Evolutionary conservation across 64 coral and sea anemone genomes (phyloP).

Genomic region (Stylophora pistillata): DNA sequence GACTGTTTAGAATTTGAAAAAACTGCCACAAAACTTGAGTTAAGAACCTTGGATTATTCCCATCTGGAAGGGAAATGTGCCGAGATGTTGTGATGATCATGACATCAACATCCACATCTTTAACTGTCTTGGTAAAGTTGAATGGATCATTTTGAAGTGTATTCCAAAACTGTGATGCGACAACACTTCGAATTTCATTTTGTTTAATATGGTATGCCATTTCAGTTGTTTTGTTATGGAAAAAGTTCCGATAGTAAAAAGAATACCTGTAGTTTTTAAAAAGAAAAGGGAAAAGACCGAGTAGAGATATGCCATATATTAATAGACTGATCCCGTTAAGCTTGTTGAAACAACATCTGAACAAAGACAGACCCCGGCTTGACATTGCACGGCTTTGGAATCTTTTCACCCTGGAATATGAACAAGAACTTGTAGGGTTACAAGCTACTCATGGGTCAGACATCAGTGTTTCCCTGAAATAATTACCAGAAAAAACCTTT

Average conservation of each 20-base stretch:
- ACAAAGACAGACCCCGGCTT: neutral
- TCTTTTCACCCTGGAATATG: no score
- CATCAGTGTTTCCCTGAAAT: no score
- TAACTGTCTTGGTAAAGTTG: neutral
- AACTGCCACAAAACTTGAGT: conserved; percentile 77
- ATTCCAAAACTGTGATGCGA: conserved; percentile 9
- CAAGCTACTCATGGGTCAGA: no score
- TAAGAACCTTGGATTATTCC: conserved; percentile 58
- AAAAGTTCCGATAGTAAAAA: conserved; percentile 27
- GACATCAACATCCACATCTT: conserved; percentile 38
- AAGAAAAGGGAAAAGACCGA: neutral
- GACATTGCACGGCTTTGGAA: neutral
- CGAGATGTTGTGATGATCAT: conserved; percentile 48
- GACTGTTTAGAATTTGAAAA: conserved; percentile 26
- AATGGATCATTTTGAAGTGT: neutral
- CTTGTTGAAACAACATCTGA: neutral
- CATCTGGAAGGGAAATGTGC: neutral
- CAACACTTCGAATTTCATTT: neutral
- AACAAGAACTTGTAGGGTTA: no score
- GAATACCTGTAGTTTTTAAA: conserved; percentile 36
- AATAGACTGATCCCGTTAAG: neutral
- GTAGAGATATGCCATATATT: conserved; percentile 2
- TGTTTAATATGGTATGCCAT: conserved; percentile 43
- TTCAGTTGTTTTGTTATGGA: neutral
- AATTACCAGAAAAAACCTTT: no score